Percentiles rank a stretch among this genome's conserved stretches.
Conservation (phyloP, 2,797 vertebrate genomes). For the Pipistrellus pygmaeus region DNA sequence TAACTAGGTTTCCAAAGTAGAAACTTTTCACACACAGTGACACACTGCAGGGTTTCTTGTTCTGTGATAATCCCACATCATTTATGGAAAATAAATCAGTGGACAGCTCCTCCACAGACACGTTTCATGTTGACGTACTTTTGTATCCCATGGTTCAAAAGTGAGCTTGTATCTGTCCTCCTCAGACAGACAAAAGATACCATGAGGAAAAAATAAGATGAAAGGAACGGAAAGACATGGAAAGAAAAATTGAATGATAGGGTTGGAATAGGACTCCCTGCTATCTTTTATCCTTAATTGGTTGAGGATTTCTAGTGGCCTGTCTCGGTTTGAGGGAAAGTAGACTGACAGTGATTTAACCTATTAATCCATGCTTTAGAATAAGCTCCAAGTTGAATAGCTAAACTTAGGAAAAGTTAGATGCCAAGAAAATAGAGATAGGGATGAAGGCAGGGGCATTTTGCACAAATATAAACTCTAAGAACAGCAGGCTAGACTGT, state of each 20-base stretch:
- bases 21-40: background rate
- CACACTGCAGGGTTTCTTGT: background rate
- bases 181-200: conserved; percentile 80
- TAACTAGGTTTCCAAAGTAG: background rate
- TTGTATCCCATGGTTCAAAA: conserved; percentile 73
- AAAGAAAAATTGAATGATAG: conserved; percentile 71
- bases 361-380: background rate
- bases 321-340: background rate
- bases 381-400: background rate
- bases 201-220: conserved; percentile 63
- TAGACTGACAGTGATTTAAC: background rate
- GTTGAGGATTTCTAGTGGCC: conserved; percentile 56
- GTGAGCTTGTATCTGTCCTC: conserved; percentile 80
- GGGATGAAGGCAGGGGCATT: background rate
- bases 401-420: background rate
- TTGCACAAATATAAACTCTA: background rate
- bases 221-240: conserved; percentile 70
- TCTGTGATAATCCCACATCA: conserved; percentile 69
- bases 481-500: background rate
- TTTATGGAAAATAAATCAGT: conserved; percentile 63
- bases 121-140: conserved; percentile 69
- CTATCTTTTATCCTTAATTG: conserved; percentile 65
- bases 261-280: conserved; percentile 76
- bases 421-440: background rate
- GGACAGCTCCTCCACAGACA: conserved; percentile 60